A percentile compares a stretch with the other conserved stretches of the same genome.
Conservation (phyloP, 2,888 invertebrate species). For the Phortica okadai region DNA sequence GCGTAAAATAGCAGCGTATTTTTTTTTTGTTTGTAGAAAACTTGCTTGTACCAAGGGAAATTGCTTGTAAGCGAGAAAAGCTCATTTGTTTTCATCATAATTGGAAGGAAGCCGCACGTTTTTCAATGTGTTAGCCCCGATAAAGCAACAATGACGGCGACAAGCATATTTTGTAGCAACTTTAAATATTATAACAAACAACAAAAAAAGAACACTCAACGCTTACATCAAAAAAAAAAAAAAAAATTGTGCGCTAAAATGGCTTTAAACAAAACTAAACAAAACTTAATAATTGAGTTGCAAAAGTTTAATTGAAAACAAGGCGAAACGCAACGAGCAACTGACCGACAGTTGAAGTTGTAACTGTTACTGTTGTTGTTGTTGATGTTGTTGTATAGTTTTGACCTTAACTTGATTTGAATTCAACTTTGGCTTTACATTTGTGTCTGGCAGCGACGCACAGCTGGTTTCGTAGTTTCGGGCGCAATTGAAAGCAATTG, state of each 20-base stretch:
- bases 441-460: conserved; percentile 39
- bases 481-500: conserved; percentile 65
- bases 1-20: conserved; percentile 9
- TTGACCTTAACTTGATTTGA: background rate
- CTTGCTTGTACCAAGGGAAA: background rate
- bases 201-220: background rate
- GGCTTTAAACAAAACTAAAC: conserved; percentile 54
- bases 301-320: conserved; percentile 64
- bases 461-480: conserved; percentile 50
- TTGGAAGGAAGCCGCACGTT: conserved; percentile 1
- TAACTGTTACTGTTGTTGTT: background rate
- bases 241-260: conserved; percentile 38
- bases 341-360: background rate
- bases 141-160: background rate
- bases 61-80: background rate
- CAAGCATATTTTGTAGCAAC: background rate
- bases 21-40: background rate
- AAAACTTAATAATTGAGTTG: conserved; percentile 62
- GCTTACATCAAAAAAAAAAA: background rate
- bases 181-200: no score
- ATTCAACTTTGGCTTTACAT: background rate
- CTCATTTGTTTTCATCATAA: conserved; percentile 7
- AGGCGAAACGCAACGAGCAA: background rate
- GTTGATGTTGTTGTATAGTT: no score
- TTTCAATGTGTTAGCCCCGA: no score